Evolutionary conservation across 1,140 invertebrate genomes (phyloP), one percentile per base, ranked within the genome.

Genomic region (Aphaenogaster ashmeadi): DNA sequence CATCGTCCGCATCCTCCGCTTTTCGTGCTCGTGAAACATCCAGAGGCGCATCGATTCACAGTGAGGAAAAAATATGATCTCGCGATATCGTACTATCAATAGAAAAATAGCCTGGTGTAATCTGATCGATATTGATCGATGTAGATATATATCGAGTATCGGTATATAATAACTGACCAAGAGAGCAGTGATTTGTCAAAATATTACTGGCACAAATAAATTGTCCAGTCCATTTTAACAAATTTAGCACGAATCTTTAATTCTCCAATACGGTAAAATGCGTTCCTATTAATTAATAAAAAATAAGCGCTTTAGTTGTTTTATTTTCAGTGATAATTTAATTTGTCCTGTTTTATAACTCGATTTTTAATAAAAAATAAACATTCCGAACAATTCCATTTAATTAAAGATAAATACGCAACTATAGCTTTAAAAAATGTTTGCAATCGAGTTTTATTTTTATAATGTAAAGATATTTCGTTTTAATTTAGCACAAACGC

Each of bases 111-210:
- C 15, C 18, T 47, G 18, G 18, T 15, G 13, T 74, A 60, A 83
- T 83, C 67, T 56, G 54, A 62, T 52, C 69, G 27, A 84, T 84
- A 47, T 21, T 72, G 80, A 83, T 74, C 52, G 41, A 83, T 74
- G 67, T 74, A 33, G 52, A 60, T 41, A 18, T 11, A 15, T 36
- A 36, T 36, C 54, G 69, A 60, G 27, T 36, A 50, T 21, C 36
- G 52, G 2, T 15, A 47, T 75, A 11, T 50, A 74, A 84, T 60
- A 50, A 62, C 52, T 47, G 38, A 13, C 27, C 54, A 56, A 15
- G 13, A 36, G 56, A 74, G 9, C 21, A 15, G 41, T 72, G 15
- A 72, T 74, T 83, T 47, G 54, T 81, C 44, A 69, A 71, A 38
- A 54, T 75, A 84, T 62, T 60, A 74, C 41, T 27, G 54, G 38